These are phyloP conservation scores for Drosophila lowei DNA, from an alignment of 1,140 invertebrate genomes.

Conservation along the genomic window DNA sequence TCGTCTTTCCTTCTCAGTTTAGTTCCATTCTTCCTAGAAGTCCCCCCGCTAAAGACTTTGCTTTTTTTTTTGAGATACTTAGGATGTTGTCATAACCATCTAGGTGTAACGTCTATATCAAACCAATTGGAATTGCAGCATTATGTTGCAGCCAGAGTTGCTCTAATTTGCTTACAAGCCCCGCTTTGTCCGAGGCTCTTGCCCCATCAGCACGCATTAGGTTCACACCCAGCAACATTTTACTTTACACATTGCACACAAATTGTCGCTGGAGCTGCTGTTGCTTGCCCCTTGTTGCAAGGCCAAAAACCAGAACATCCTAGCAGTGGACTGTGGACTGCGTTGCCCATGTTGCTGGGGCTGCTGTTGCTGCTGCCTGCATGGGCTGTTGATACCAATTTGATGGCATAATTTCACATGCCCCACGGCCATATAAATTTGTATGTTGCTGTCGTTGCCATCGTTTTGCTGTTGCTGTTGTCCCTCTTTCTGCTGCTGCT, in stretches of 20 bases:
- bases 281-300: conserved; percentile 28
- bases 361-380: conserved; percentile 9
- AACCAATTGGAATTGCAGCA: conserved; percentile 46
- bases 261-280: conserved; percentile 61
- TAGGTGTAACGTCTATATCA: conserved; percentile 64
- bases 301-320: conserved; percentile 41
- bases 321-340: conserved; percentile 14
- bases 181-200: conserved; percentile 26
- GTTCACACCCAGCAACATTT: conserved; percentile 78
- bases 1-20: too few relatives aligned
- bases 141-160: conserved; percentile 40
- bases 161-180: conserved; percentile 78
- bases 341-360: background rate
- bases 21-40: background rate
- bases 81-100: conserved; percentile 15
- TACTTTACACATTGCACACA: conserved; percentile 77
- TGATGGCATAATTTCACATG: conserved; percentile 83
- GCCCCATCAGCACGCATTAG: conserved; percentile 68
- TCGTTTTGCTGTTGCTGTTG: conserved; percentile 47
- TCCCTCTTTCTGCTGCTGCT: conserved; percentile 16
- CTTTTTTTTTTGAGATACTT: too few relatives aligned
- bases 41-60: background rate
- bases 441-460: conserved; percentile 76
- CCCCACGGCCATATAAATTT: conserved; percentile 80
- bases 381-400: conserved; percentile 77